These are phyloP conservation scores for Herpetotheres cachinnans DNA, from an alignment of 2,113 vertebrate species.

Conservation along the genomic window DNA sequence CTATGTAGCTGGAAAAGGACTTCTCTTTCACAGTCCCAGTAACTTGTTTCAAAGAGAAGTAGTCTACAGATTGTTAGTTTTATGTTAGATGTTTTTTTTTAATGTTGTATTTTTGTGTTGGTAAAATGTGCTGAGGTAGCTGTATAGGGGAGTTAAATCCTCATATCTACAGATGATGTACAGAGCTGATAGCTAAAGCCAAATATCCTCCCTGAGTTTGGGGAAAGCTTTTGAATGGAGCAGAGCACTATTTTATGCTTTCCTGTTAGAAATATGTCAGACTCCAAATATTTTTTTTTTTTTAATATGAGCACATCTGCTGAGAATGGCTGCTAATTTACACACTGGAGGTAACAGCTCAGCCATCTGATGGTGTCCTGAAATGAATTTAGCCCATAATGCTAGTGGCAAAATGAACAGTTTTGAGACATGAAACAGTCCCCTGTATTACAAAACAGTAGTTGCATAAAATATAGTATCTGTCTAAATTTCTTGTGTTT, in stretches of 20 bases:
- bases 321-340: background rate
- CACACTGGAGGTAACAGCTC: background rate
- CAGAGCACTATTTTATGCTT: background rate
- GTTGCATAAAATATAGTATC: background rate
- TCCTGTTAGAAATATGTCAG: background rate
- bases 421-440: background rate
- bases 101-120: background rate
- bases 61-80: background rate
- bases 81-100: background rate
- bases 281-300: background rate
- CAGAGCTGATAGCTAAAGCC: background rate
- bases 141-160: background rate
- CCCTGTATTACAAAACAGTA: background rate
- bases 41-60: background rate
- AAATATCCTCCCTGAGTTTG: background rate
- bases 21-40: background rate
- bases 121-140: background rate
- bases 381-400: background rate
- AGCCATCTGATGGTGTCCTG: background rate
- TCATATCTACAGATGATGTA: background rate
- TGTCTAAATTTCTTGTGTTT: background rate
- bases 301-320: background rate
- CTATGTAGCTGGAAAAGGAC: background rate
- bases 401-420: background rate
- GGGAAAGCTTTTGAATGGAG: background rate